phyloP scores from a whole-genome alignment of 2,113 vertebrate species.

The Carassius gibelio region DNA sequence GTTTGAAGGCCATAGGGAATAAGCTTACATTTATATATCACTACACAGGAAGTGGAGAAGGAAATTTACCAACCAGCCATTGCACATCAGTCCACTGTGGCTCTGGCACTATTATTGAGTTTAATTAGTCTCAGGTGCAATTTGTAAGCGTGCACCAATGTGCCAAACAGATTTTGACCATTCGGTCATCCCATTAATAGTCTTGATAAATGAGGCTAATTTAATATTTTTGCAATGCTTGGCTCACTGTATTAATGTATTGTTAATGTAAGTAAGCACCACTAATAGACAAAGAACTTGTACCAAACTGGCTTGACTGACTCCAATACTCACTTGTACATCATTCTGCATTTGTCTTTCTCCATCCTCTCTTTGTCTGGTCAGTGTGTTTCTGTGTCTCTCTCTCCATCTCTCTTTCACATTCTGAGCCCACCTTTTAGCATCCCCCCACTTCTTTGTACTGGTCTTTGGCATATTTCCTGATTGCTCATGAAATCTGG shows the following conservation, averaged over 20 bases:
- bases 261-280: too few species aligned
- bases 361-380: slow-evolving; percentile 47
- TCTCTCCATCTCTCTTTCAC: slow-evolving; percentile 73
- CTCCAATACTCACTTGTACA: slow-evolving; percentile 57
- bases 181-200: too few species aligned
- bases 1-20: not conserved
- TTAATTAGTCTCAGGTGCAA: not conserved
- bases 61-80: too few species aligned
- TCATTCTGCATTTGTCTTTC: slow-evolving; percentile 27
- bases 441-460: slow-evolving; percentile 53
- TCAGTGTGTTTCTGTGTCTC: slow-evolving; percentile 58
- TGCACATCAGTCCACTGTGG: too few species aligned
- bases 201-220: too few species aligned
- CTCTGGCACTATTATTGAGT: not conserved
- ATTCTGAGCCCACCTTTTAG: slow-evolving; percentile 72
- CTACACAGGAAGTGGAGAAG: too few species aligned
- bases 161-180: too few species aligned
- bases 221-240: too few species aligned
- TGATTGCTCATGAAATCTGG: not conserved
- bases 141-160: not conserved
- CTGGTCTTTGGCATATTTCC: slow-evolving; percentile 54
- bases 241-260: too few species aligned
- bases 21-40: not conserved
- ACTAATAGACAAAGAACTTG: too few species aligned
- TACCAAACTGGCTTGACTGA: too few species aligned